A percentile compares a stretch with the other conserved stretches of the same genome.
Conservation (phyloP, 2,797 vertebrate genomes). For the Podarcis lilfordi region DNA sequence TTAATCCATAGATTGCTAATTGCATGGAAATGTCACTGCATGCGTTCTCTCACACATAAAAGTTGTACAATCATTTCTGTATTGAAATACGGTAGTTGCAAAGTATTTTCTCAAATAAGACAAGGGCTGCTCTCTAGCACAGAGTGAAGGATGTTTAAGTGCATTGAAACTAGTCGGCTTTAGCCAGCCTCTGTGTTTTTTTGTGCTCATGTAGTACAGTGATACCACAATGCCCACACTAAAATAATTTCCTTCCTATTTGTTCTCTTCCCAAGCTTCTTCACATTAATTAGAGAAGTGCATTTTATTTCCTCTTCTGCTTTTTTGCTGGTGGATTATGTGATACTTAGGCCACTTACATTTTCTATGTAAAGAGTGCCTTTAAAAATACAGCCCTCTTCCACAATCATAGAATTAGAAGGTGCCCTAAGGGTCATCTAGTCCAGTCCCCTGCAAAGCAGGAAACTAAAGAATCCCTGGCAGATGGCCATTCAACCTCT, state of each 20-base stretch:
- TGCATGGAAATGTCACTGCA: background rate
- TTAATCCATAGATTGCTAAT: background rate
- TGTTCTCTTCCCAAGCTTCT: conserved; percentile 5
- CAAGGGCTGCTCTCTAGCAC: background rate
- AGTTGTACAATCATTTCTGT: background rate
- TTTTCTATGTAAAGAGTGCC: background rate
- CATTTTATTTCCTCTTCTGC: background rate
- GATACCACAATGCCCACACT: background rate
- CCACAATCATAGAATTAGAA: background rate
- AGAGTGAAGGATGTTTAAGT: background rate
- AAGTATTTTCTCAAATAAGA: background rate
- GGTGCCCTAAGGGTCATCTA: no score
- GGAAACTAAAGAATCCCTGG: no score
- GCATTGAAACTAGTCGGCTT: background rate
- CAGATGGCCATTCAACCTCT: no score
- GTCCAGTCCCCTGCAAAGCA: no score
- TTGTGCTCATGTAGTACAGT: background rate
- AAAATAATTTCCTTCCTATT: background rate
- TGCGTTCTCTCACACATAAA: background rate
- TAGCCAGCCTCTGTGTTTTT: no score
- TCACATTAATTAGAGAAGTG: background rate
- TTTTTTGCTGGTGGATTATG: background rate
- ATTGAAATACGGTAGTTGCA: background rate
- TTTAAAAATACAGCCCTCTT: background rate
- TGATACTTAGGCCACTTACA: background rate